These are phyloP conservation scores for Phylloscopus whistleri DNA, from an alignment of 2,113 vertebrate species.

Conservation along the genomic window DNA sequence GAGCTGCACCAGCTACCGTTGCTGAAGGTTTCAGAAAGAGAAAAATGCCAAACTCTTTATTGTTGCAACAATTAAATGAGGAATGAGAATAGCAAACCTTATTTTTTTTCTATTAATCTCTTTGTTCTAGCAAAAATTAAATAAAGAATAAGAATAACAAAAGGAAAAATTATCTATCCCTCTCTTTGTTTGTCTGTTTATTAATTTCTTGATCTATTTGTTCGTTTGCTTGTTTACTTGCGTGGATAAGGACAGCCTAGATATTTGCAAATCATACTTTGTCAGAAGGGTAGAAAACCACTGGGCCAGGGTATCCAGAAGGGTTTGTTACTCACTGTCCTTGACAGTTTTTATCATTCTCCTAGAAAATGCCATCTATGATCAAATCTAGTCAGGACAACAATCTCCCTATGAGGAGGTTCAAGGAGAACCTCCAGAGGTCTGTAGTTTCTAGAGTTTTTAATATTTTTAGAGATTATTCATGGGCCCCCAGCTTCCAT, in stretches of 20 bases:
- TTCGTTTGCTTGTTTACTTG: fast-evolving
- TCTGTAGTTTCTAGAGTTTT: background rate
- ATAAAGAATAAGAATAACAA: background rate
- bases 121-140: background rate
- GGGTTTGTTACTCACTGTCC: background rate
- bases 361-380: background rate
- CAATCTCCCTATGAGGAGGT: background rate
- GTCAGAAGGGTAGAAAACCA: background rate
- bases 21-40: background rate
- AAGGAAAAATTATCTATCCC: fast-evolving
- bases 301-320: fast-evolving
- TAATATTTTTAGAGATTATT: background rate
- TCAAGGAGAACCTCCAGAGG: background rate
- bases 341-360: background rate
- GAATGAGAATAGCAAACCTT: background rate
- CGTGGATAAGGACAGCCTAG: fast-evolving
- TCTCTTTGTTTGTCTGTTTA: fast-evolving
- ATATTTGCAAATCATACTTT: background rate
- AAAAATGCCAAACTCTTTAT: background rate
- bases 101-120: background rate
- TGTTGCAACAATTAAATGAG: background rate
- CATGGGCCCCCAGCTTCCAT: fast-evolving
- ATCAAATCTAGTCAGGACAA: background rate
- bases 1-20: background rate
- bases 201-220: fast-evolving